phyloP scores from a whole-genome alignment of 2,113 vertebrate species.

The Orientallactaga bullata region DNA sequence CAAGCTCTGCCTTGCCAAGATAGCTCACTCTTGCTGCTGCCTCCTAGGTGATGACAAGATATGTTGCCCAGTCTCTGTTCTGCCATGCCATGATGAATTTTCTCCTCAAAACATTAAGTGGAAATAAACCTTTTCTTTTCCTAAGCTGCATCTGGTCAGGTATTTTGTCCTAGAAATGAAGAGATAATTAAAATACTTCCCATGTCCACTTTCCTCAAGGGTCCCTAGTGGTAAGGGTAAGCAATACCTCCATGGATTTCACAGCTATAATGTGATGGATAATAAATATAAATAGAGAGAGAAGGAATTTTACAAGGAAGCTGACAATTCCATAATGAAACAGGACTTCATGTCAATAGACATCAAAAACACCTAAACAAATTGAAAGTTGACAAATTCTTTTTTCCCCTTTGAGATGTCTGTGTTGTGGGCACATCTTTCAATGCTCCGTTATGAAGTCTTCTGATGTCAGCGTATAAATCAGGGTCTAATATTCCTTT shows the following conservation, averaged over 20 bases:
- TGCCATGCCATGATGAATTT: no score
- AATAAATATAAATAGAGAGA: neutral
- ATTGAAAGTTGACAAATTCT: neutral
- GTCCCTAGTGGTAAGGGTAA: neutral
- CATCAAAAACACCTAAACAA: neutral
- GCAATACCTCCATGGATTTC: no score
- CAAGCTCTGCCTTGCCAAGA: no score
- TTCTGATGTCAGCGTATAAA: no score
- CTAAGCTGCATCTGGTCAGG: no score
- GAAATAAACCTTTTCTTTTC: no score
- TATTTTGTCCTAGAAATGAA: no score
- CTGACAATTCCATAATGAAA: neutral
- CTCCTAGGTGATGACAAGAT: no score
- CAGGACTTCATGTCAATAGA: neutral
- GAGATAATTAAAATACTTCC: neutral
- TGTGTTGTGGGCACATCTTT: accelerated
- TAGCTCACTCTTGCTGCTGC: no score
- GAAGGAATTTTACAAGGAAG: neutral
- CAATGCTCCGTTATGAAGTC: neutral
- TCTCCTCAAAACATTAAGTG: no score
- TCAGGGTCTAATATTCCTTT: neutral
- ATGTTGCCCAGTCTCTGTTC: no score
- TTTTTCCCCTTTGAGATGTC: neutral
- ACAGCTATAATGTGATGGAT: neutral
- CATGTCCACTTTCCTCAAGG: no score